These are phyloP conservation scores for Hemitrygon akajei DNA, from an alignment of 2,797 vertebrate genomes.

Conservation along the genomic window DNA sequence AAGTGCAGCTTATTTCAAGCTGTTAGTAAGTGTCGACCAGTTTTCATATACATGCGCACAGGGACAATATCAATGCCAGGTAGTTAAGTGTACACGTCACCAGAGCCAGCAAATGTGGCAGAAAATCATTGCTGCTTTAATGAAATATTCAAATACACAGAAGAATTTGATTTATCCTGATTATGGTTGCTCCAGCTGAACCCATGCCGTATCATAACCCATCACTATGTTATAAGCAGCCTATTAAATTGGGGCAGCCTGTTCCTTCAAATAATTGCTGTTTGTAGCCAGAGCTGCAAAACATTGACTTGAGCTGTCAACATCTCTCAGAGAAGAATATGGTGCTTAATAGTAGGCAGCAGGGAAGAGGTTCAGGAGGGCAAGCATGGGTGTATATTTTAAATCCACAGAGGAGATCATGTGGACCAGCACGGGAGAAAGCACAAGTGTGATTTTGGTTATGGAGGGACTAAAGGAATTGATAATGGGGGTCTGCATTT, in stretches of 20 bases:
- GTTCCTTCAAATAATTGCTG: not conserved
- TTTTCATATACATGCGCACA: not conserved
- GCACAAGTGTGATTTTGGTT: too few species aligned
- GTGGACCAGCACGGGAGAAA: too few species aligned
- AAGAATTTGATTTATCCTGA: not conserved
- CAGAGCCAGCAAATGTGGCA: not conserved
- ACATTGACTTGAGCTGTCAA: not conserved
- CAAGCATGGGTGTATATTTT: too few species aligned
- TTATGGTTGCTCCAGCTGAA: not conserved
- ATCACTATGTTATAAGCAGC: not conserved
- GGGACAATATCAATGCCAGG: not conserved
- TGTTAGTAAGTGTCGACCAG: not conserved
- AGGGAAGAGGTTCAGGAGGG: too few species aligned
- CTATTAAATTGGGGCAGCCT: not conserved
- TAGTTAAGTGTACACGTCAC: not conserved
- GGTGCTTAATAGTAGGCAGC: too few species aligned
- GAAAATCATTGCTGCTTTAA: not conserved
- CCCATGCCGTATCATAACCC: not conserved
- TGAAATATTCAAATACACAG: not conserved
- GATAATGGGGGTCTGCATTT: too few species aligned
- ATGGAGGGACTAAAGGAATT: too few species aligned
- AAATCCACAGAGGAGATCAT: too few species aligned
- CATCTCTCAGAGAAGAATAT: too few species aligned
- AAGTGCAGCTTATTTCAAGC: not conserved
- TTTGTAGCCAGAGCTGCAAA: not conserved